phyloP scores from a whole-genome alignment of 2,113 vertebrate genomes.

The Steatornis caripensis region DNA sequence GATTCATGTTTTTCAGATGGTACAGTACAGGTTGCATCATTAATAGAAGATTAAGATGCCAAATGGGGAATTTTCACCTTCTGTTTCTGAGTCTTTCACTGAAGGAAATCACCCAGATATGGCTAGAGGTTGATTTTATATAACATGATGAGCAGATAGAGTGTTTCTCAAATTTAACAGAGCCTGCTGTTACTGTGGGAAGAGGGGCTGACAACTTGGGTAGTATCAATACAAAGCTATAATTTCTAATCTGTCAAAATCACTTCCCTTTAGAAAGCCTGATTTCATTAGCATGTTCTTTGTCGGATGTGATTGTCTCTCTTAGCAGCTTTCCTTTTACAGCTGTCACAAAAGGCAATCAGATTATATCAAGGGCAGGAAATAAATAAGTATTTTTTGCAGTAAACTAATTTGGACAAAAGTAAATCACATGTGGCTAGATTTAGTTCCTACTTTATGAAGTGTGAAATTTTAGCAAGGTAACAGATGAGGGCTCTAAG shows the following conservation, averaged over 20 bases:
- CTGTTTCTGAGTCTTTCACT: slow-evolving; percentile 58
- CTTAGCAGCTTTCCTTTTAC: slow-evolving; percentile 56
- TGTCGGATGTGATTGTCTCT: slow-evolving; percentile 64
- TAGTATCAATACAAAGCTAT: slow-evolving; percentile 68
- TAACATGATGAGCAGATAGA: slow-evolving; percentile 62
- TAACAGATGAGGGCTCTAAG: neutral
- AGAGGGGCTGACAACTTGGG: slow-evolving; percentile 66
- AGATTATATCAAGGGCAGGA: slow-evolving; percentile 61
- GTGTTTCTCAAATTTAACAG: slow-evolving; percentile 62
- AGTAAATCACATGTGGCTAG: neutral
- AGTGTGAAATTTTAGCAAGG: slow-evolving; percentile 1
- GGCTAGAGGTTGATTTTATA: slow-evolving; percentile 63
- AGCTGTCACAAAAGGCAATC: slow-evolving; percentile 65
- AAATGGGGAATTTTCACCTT: slow-evolving; percentile 60
- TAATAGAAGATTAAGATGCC: slow-evolving; percentile 61
- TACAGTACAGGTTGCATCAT: slow-evolving; percentile 53
- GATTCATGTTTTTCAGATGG: slow-evolving; percentile 60
- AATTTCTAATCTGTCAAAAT: slow-evolving; percentile 77
- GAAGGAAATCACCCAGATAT: slow-evolving; percentile 66
- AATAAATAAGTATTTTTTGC: slow-evolving; percentile 59
- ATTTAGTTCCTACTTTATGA: slow-evolving; percentile 9
- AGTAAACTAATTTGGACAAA: slow-evolving; percentile 59
- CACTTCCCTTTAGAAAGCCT: slow-evolving; percentile 69
- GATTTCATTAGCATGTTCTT: slow-evolving; percentile 73
- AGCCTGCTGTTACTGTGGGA: slow-evolving; percentile 66